These are phyloP conservation scores for Tadarida brasiliensis DNA, from an alignment of 2,797 vertebrate species.

Conservation along the genomic window DNA sequence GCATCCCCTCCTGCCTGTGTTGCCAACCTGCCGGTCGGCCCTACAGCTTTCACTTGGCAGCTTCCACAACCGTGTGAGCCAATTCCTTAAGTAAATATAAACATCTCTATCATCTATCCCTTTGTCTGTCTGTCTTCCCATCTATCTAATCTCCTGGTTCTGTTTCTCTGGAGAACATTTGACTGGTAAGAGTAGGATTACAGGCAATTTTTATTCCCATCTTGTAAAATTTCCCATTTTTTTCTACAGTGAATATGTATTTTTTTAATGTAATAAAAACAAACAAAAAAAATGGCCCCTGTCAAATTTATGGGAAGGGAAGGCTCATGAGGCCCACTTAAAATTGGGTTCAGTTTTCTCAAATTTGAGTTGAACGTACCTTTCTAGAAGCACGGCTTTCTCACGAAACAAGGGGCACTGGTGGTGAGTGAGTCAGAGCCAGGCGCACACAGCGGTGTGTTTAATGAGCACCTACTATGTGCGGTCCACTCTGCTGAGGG, in stretches of 20 bases:
- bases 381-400: background rate
- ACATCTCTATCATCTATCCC: too few species aligned
- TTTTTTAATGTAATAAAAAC: slow-evolving; percentile 25
- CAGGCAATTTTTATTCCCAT: background rate
- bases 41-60: background rate
- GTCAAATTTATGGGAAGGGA: background rate
- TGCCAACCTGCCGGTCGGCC: background rate
- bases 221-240: background rate
- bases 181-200: background rate
- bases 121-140: background rate
- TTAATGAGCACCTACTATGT: background rate
- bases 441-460: rapidly evolving
- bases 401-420: background rate
- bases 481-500: background rate
- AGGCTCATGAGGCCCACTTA: background rate
- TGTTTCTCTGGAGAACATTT: background rate
- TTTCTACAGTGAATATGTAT: background rate
- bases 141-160: background rate
- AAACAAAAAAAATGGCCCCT: background rate
- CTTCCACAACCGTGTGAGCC: background rate
- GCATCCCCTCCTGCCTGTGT: background rate
- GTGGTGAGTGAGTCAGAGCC: rapidly evolving
- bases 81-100: background rate
- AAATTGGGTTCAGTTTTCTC: background rate
- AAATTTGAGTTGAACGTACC: background rate